Conservation (phyloP, 2,888 invertebrate species). For the Ptychoptera albimana region DNA sequence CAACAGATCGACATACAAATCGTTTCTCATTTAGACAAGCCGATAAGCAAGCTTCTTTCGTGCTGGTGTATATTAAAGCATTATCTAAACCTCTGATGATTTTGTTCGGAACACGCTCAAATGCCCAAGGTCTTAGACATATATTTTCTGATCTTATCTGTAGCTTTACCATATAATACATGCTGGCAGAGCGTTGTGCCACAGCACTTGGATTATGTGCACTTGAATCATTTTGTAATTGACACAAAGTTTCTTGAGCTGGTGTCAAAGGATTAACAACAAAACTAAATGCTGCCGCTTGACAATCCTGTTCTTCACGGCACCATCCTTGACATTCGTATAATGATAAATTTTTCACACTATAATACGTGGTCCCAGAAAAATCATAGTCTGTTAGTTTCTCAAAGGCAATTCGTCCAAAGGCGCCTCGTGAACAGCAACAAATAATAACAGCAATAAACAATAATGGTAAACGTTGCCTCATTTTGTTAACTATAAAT, state of each 20-base stretch:
- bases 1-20: conserved; percentile 80
- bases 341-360: conserved; percentile 76
- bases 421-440: background rate
- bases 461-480: no score
- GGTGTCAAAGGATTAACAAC: conserved; percentile 84
- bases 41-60: conserved; percentile 84
- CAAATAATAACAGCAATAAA: no score
- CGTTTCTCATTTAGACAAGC: conserved; percentile 88
- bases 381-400: conserved; percentile 87
- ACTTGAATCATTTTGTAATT: conserved; percentile 82
- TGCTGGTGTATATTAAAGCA: conserved; percentile 81
- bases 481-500: no score
- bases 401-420: conserved; percentile 80
- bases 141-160: conserved; percentile 76
- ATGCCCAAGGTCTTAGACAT: conserved; percentile 81
- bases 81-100: conserved; percentile 82
- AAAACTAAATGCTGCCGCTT: conserved; percentile 85
- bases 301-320: conserved; percentile 79
- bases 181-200: conserved; percentile 71
- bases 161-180: conserved; percentile 90
- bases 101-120: conserved; percentile 85
- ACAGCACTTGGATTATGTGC: conserved; percentile 77
- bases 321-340: conserved; percentile 95
- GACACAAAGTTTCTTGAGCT: conserved; percentile 78
- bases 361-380: conserved; percentile 80